Base-by-base conservation (phyloP, 1,140 invertebrate genomes). In the Leptinotarsa undecemlineata region DNA sequence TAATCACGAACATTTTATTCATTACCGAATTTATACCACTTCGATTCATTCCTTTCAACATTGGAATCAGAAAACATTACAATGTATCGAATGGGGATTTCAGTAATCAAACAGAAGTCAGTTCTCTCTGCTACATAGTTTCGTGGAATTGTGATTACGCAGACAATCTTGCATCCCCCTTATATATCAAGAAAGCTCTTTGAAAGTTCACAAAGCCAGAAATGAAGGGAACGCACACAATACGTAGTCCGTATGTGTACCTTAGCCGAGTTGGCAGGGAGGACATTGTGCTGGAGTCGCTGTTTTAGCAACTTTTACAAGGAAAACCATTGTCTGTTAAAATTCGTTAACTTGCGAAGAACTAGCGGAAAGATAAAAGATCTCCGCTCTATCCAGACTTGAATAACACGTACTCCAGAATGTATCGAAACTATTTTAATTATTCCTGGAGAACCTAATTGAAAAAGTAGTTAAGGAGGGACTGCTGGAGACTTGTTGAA, bases 141-240 rank as follows among this genome's bases (percentile, higher is more conserved):
- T 63, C 62, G n/a, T 0, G 3, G 62, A 63, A 63, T 23, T 20
- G 62, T 63, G 62, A 63, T 19, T 63, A 63, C 62, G 11, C 62
- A 21, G 19, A 21, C n/a, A 63, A 21, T 63, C 62, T 63, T 19
- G n/a, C n/a, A 14, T 23, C 23, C 19, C 13, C 62, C 62, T 21
- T 14, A 63, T 63, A 23, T 23, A 8, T 42, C 33, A 42, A 42
- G 8, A 42, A 42, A 42, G 66, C 48, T 21, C 68, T 69, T 69
- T 69, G 19, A 19, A 47, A 69, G 68, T 78, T 78, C 75, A 64
- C 48, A 74, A 77, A 78, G 72, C 68, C 76, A 73, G 74, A 77
- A 77, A 79, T 76, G 79, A 80, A 80, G 79, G 77, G 71, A 79
- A 79, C 62, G 76, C 79, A 80, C 79, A 80, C 79, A 80, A 79